Evolutionary conservation across 2,113 vertebrate species (phyloP).

Genomic region (Mus pahari): DNA sequence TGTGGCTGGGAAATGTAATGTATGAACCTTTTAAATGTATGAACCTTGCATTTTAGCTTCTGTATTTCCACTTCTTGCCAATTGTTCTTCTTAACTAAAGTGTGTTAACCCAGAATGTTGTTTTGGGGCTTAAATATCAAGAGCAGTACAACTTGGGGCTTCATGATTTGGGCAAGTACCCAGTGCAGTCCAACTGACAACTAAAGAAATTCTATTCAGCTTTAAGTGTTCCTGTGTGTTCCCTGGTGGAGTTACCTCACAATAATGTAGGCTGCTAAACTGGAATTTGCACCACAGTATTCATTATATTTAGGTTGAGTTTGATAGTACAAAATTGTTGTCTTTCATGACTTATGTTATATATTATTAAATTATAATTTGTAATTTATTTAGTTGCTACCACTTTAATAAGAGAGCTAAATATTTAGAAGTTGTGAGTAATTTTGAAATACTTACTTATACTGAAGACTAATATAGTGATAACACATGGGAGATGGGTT

Average conservation of each 20-base stretch:
- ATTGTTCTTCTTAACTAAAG: neutral
- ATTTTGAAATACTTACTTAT: constrained; percentile 19
- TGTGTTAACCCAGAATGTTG: neutral
- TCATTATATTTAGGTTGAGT: neutral
- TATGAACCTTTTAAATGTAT: too few species aligned
- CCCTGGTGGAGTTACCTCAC: neutral
- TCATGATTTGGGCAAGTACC: neutral
- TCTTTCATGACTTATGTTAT: neutral
- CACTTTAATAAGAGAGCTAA: neutral
- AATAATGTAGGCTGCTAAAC: neutral
- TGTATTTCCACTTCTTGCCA: neutral
- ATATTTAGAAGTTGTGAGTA: constrained; percentile 2
- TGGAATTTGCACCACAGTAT: neutral
- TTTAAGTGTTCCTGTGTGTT: neutral
- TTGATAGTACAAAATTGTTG: neutral
- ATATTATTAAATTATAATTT: neutral
- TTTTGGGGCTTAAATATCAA: neutral
- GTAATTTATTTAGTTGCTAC: constrained; percentile 36
- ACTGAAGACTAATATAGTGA: neutral
- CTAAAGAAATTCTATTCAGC: neutral
- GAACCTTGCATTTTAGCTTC: neutral
- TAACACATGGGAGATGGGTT: neutral
- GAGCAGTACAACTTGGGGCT: neutral
- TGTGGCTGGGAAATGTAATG: too few species aligned
- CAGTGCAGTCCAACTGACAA: neutral